Evolutionary conservation across 2,888 invertebrate species (phyloP).

Genomic region (Noctua pronuba): DNA sequence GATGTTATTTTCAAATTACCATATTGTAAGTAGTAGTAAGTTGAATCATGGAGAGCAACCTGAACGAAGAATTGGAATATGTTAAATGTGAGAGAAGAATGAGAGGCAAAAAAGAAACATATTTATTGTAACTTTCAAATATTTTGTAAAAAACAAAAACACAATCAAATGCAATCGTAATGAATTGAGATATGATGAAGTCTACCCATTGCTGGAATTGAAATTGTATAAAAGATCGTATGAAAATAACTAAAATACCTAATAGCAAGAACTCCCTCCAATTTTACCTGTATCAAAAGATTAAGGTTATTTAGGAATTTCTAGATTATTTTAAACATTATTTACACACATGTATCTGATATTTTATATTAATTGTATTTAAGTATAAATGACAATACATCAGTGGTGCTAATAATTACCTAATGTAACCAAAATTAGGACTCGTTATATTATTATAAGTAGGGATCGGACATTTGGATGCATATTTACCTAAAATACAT

Average conservation of each 20-base stretch:
- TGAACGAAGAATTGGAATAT: neutral
- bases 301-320: slow-evolving; percentile 36
- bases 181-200: neutral
- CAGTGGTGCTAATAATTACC: slow-evolving; percentile 70
- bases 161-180: neutral
- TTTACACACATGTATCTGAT: slow-evolving; percentile 68
- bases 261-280: slow-evolving; percentile 27
- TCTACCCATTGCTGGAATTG: neutral
- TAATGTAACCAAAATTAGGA: slow-evolving; percentile 62
- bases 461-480: too few relatives aligned
- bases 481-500: too few relatives aligned
- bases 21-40: slow-evolving; percentile 66
- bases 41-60: slow-evolving; percentile 19
- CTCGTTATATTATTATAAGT: slow-evolving; percentile 17
- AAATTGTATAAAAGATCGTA: neutral
- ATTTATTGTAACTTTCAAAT: slow-evolving; percentile 3
- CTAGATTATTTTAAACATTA: slow-evolving; percentile 53
- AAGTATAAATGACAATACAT: slow-evolving; percentile 50
- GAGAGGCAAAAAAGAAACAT: slow-evolving; percentile 36
- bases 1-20: slow-evolving; percentile 70
- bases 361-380: slow-evolving; percentile 56
- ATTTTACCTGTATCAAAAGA: slow-evolving; percentile 45
- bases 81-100: neutral
- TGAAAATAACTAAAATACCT: neutral
- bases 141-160: neutral